Conservation (phyloP, 64 coral and sea anemone species). For the Stichodactyla helianthus region DNA sequence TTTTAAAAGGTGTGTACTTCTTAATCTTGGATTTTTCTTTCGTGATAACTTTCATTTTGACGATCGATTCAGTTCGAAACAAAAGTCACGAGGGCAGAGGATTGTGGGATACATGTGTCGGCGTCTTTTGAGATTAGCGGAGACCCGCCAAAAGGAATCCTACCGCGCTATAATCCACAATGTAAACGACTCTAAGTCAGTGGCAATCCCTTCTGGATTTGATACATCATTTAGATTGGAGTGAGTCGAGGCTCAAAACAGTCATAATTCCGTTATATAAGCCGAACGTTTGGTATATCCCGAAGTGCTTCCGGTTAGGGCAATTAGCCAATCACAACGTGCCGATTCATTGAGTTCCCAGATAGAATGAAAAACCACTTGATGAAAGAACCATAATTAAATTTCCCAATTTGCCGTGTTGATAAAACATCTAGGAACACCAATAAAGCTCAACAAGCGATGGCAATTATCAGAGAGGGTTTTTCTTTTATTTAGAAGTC, state of each 20-base stretch:
- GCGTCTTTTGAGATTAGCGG: not conserved
- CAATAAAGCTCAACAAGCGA: slow-evolving; percentile 1
- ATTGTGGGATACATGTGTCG: not conserved
- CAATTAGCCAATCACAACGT: slow-evolving; percentile 11
- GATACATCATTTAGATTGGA: slow-evolving; percentile 8
- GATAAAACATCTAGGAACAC: slow-evolving; percentile 5
- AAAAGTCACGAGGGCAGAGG: not conserved
- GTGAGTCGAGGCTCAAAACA: not conserved
- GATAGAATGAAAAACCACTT: not conserved
- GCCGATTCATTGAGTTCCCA: not conserved
- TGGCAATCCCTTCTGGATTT: not conserved
- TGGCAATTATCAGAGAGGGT: not conserved
- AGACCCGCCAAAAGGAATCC: not conserved
- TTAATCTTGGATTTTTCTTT: not conserved
- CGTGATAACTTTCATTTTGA: not conserved
- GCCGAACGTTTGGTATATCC: not conserved
- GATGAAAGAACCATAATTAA: not conserved
- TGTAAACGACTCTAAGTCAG: slow-evolving; percentile 12
- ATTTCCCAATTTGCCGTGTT: slow-evolving; percentile 9
- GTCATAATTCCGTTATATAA: slow-evolving; percentile 1
- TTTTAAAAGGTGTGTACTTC: not conserved
- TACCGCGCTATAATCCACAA: not conserved
- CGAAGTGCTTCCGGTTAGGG: not conserved
- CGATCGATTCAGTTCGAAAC: not conserved
- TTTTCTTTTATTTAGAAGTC: not conserved